Base-by-base conservation (phyloP, 2,797 vertebrate genomes). In the Girardinus metallicus region DNA sequence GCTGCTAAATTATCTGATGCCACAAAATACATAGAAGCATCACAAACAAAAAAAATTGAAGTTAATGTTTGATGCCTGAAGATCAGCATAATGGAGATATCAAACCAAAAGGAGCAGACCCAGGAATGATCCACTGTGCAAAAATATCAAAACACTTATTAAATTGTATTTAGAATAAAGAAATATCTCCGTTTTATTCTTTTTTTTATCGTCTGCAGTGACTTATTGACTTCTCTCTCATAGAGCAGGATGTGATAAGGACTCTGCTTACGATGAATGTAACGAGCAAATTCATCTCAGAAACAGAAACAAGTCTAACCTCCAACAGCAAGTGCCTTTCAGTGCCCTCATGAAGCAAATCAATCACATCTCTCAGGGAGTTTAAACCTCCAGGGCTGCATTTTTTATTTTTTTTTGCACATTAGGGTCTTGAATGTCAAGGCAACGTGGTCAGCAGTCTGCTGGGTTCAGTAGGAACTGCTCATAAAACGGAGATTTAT, bases 401-500 rank as follows among this genome's bases (percentile, higher is more conserved):
- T 60, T 66, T 36, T 34, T 57, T 15, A 0, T 43, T 43, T 21
- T 41, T 76, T 36, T 4, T 60, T 29, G 29, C 11, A 29, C 62
- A 0, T 23, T 4, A 0, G 0, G 7, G 70, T 75, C 79, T 84
- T 87, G 80, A 89, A 86, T 85, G 89, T 90, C 89, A 79, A 86
- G 71, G 82, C 77, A 39, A 43, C 7, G 75, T 26, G 76, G 90
- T 88, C 85, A 75, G 41, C 79, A 62, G 81, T 82, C 82, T 66
- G 80, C 78, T 34, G 83, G 57, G 84, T 82, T 85, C 82, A 81
- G 60, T 78, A 44, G 79, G 51, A 76, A 79, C n/a, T 23, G 1
- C 71, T 86, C 79, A 80, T 89, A 89, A 92, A 90, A 75, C 44
- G 0, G 43, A 71, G 87, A 93, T 92, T 92, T 92, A 91, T 16